These are phyloP conservation scores for Sycophila texana DNA, from an alignment of 2,888 invertebrate species.

Conservation along the genomic window DNA sequence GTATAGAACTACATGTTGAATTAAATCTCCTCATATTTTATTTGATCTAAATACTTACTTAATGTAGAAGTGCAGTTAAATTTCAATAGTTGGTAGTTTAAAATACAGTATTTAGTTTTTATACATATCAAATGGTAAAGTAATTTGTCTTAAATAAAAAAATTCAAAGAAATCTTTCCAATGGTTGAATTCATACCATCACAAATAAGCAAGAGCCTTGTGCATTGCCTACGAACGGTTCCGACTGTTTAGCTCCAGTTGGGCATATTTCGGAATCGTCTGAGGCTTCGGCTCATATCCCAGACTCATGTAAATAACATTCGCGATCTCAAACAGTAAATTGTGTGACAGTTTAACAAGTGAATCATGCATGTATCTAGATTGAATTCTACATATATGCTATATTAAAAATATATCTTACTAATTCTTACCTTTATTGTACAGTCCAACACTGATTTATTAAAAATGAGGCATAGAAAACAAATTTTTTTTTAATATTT, in stretches of 20 bases:
- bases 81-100: too few relatives aligned
- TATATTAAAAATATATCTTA: conserved; percentile 21
- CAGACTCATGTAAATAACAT: conserved; percentile 41
- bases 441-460: conserved; percentile 23
- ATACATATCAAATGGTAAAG: not conserved
- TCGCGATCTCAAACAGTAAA: conserved; percentile 34
- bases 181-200: conserved; percentile 15
- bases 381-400: conserved; percentile 47
- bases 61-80: too few relatives aligned
- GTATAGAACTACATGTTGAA: too few relatives aligned
- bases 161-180: conserved; percentile 41
- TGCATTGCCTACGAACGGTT: conserved; percentile 29
- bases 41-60: too few relatives aligned
- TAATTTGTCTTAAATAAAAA: not conserved
- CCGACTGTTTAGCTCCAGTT: conserved; percentile 23
- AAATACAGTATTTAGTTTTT: too few relatives aligned
- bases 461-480: conserved; percentile 3
- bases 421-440: conserved; percentile 38
- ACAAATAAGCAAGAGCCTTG: conserved; percentile 32
- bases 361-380: conserved; percentile 43
- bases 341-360: conserved; percentile 51
- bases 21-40: too few relatives aligned
- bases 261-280: conserved; percentile 37
- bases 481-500: too few relatives aligned
- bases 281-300: conserved; percentile 35